Evolutionary conservation across 2,113 vertebrate genomes (phyloP), one percentile per base, ranked within the genome.

Genomic region (Chrysemys picta): DNA sequence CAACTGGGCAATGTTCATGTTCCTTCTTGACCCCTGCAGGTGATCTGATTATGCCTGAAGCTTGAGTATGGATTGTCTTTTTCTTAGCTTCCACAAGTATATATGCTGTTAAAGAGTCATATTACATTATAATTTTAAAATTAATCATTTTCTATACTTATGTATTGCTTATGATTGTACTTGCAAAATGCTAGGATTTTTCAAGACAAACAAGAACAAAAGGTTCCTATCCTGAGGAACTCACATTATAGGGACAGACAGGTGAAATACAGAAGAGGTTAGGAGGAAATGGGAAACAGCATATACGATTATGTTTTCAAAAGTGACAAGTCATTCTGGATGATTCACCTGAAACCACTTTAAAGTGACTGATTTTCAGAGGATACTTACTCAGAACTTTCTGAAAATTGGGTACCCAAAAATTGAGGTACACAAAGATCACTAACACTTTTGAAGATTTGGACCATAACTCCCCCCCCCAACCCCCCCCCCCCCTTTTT

Each of bases 181-280:
- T 59, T 59, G 57, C 25, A 59, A 90, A 62, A 93, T 49, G 88
- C 80, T 56, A 83, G 35, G 53, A 94, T 95, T 82, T 95, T 84
- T 53, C 91, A 91, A 91, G 95, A 91, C 84, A 93, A 56, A 62
- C 84, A 96, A 91, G 69, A 52, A 94, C 49, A 72, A 95, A 95
- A 93, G 86, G 90, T 93, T 84, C 90, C 72, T 62, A 94, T 93
- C 93, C 81, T 96, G 91, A 96, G 35, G 95, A 97, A 97, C 93
- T 93, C 95, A 87, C 76, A 59, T 19, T 6, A 10, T 27, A 50
- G 14, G 24, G 4, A 45, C 4, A 31, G 19, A 35, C 19, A 35
- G 13, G 35, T 85, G 84, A 75, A 89, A 53, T 53, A 53, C 52
- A 50, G 87, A 79, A 82, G 85, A 76, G 6, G 1, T 38, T 91